A percentile compares a stretch with the other conserved stretches of the same genome.
These are phyloP conservation scores for Selenia dentaria DNA, from an alignment of 2,888 invertebrate genomes.

Conservation along the genomic window DNA sequence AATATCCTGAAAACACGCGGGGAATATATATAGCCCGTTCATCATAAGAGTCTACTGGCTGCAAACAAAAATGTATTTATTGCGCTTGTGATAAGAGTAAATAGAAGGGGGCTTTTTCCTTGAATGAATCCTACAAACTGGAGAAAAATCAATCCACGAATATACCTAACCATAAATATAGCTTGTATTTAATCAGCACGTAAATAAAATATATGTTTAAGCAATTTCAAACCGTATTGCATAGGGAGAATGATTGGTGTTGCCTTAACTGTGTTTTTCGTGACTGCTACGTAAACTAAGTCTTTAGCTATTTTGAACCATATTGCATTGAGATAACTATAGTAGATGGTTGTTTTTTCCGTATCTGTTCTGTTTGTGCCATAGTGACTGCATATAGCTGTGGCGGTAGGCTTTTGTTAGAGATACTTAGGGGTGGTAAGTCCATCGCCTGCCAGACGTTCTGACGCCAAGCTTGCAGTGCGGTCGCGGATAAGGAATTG, in stretches of 20 bases:
- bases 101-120: no score
- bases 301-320: slow-evolving; percentile 11
- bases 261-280: background rate
- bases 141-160: slow-evolving; percentile 55
- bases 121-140: no score
- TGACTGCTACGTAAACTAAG: no score
- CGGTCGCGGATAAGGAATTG: no score
- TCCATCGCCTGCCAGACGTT: no score
- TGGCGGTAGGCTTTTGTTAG: background rate
- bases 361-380: background rate
- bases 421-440: no score
- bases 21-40: no score
- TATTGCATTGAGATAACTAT: slow-evolving; percentile 1
- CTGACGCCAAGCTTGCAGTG: no score
- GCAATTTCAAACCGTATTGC: slow-evolving; percentile 4
- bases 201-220: background rate
- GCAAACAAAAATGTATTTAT: no score
- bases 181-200: slow-evolving; percentile 4
- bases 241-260: background rate
- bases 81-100: no score
- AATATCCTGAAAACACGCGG: slow-evolving; percentile 43
- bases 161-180: slow-evolving; percentile 13
- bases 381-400: slow-evolving; percentile 1
- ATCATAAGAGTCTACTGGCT: no score
- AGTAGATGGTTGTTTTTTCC: background rate